Base-by-base conservation (phyloP, 2,113 vertebrate genomes). In the Seriola dumerili region DNA sequence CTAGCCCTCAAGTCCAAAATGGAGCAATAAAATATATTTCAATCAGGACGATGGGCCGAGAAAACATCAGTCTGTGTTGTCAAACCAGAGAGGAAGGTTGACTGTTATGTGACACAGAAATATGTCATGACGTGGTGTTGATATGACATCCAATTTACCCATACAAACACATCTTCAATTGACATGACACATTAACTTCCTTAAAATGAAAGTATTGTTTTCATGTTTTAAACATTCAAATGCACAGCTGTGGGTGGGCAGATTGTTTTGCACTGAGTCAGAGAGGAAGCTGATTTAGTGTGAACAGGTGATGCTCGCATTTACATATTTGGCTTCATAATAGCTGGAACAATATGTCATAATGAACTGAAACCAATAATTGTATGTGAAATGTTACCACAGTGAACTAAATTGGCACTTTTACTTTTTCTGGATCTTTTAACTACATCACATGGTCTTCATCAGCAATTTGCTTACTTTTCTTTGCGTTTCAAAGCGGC, bases 21-120 rank as follows among this genome's bases (percentile, higher is more conserved):
- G 17, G 17, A 42, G 16, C 54, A 81, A 83, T 85, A 71, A 90
- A 93, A 79, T 62, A 34, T 34, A 36, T 59, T 19, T 79, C 50
- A 82, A 44, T 83, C 40, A 63, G 34, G 34, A 78, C 2, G 57
- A 29, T 14, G 36, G 23, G 2, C 10, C 44, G 55, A 50, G n/a
- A 36, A 46, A 25, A 8, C n/a, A 66, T 29, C 66, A n/a, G 58
- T 42, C 17, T 19, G 34, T 36, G 1, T 11, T 80, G 9, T 50
- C 40, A 38, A 29, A 52, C 29, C 8, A 38, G 10, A 12, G 17
- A 36, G 25, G 17, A 36, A 4, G 25, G 54, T 17, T n/a, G 13
- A 71, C 4, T 46, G 23, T 34, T 21, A 14, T 58, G 23, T 58
- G n/a, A 50, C 6, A 50, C 16, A 50, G 48, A 19, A 50, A 50